phyloP scores from a whole-genome alignment of 2,797 vertebrate species.

The Garrulus glandarius region DNA sequence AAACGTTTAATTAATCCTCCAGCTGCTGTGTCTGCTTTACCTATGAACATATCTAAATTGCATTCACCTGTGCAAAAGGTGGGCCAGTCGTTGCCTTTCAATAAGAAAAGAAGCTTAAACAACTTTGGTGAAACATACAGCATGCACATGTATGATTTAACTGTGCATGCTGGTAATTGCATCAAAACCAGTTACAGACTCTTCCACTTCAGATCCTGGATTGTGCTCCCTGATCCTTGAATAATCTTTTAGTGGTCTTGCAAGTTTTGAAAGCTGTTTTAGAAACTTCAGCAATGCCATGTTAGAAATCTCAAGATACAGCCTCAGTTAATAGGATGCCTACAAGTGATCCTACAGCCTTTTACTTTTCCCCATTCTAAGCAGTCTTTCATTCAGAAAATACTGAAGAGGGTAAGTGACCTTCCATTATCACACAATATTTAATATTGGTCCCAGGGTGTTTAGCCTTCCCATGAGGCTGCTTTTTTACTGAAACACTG shows the following conservation, averaged over 20 bases:
- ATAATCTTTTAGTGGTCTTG: background rate
- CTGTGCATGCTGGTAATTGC: background rate
- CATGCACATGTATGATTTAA: background rate
- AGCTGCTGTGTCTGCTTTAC: conserved; percentile 46
- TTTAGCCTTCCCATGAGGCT: background rate
- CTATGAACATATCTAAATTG: conserved; percentile 9
- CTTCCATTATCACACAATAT: background rate
- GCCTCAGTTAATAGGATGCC: background rate
- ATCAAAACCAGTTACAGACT: background rate
- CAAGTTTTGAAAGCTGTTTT: background rate
- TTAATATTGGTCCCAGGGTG: background rate
- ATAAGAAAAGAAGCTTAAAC: conserved; percentile 33
- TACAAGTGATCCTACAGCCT: background rate
- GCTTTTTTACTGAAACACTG: background rate
- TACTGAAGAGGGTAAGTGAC: background rate
- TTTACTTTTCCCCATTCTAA: background rate
- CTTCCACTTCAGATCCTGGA: background rate
- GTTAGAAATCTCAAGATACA: background rate
- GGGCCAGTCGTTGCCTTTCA: conserved; percentile 8
- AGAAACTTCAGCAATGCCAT: background rate
- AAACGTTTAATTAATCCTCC: conserved; percentile 71
- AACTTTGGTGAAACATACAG: conserved; percentile 1
- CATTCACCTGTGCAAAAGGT: conserved; percentile 53
- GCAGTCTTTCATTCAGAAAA: background rate
- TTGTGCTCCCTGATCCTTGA: background rate